These are phyloP conservation scores for Heliconius eleuchia DNA, from an alignment of 1,140 invertebrate species.

Conservation along the genomic window DNA sequence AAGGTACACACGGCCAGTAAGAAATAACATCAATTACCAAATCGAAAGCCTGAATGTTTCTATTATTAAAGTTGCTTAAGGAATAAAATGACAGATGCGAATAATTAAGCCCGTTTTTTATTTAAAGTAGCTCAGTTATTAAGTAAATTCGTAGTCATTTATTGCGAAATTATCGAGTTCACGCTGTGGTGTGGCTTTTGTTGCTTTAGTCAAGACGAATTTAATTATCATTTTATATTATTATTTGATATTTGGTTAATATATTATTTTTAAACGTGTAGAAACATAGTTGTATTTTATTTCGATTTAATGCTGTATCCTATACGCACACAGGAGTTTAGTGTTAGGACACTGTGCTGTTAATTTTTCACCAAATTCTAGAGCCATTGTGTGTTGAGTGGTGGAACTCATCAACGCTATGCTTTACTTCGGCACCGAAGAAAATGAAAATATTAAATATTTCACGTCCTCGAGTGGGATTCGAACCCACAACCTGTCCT, in stretches of 20 bases:
- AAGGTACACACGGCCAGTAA: slow-evolving; percentile 38
- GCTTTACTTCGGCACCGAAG: too few species aligned
- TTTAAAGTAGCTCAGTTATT: slow-evolving; percentile 28
- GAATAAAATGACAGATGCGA: slow-evolving; percentile 37
- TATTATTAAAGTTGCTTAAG: slow-evolving; percentile 33
- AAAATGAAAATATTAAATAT: too few species aligned
- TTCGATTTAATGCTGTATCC: too few species aligned
- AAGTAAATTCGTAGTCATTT: slow-evolving; percentile 9
- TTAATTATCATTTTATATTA: background rate
- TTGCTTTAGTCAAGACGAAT: slow-evolving; percentile 16
- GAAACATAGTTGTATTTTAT: too few species aligned
- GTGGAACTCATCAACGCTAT: too few species aligned
- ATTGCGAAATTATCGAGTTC: slow-evolving; percentile 30
- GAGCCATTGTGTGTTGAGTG: too few species aligned
- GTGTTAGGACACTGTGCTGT: too few species aligned
- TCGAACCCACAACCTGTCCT: too few species aligned
- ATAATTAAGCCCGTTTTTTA: slow-evolving; percentile 28
- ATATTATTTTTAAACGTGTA: background rate
- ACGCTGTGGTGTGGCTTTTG: background rate
- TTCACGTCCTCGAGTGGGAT: too few species aligned
- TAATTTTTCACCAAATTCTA: too few species aligned
- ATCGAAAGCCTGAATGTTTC: slow-evolving; percentile 38
- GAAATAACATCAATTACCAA: slow-evolving; percentile 51
- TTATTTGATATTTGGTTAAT: background rate
- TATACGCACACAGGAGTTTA: too few species aligned